phyloP scores from a whole-genome alignment of 1,140 invertebrate species.

The Ceratosolen fusciceps region DNA sequence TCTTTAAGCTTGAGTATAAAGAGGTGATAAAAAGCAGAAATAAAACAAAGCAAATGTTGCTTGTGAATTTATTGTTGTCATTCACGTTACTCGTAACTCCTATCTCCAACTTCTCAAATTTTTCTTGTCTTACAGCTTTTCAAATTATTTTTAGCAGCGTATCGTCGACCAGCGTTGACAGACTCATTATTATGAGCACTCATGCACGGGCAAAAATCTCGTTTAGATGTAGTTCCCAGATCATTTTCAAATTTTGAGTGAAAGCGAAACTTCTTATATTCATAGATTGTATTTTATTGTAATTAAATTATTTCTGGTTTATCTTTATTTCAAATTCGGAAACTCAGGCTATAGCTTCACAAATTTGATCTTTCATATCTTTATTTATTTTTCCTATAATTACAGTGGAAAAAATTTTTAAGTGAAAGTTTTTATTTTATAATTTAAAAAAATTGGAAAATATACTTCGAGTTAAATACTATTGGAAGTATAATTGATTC shows the following conservation, averaged over 20 bases:
- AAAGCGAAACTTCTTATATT: constrained; percentile 7
- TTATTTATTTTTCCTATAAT: background rate
- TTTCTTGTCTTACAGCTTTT: background rate
- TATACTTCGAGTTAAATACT: too few species aligned
- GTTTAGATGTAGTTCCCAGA: background rate
- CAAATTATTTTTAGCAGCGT: background rate
- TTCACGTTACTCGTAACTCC: background rate
- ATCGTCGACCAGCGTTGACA: constrained; percentile 21
- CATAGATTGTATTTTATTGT: background rate
- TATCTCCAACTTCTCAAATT: background rate
- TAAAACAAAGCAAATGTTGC: too few species aligned
- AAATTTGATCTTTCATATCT: background rate
- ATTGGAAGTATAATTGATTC: too few species aligned
- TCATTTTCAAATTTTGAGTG: constrained; percentile 28
- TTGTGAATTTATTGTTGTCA: background rate
- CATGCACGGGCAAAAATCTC: background rate
- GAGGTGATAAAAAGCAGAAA: too few species aligned
- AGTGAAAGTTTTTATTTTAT: too few species aligned
- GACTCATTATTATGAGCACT: background rate
- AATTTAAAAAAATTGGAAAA: too few species aligned
- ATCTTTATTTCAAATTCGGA: background rate
- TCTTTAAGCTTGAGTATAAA: too few species aligned
- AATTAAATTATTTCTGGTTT: background rate
- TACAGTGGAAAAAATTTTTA: too few species aligned
- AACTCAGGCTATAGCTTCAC: background rate